phyloP scores from a whole-genome alignment of 2,888 invertebrate genomes.

The Leuctra nigra region DNA sequence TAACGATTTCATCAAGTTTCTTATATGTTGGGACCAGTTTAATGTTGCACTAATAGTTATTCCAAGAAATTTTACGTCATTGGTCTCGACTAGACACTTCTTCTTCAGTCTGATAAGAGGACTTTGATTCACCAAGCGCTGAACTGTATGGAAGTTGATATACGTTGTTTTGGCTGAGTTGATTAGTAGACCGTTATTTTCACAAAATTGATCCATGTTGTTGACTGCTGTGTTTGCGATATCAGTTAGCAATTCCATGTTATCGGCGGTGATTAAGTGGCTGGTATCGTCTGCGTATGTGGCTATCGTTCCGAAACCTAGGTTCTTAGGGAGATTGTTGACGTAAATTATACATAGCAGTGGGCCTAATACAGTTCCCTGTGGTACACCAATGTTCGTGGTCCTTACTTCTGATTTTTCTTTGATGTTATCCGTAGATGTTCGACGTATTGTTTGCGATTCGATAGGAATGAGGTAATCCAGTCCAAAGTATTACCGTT shows the following conservation, averaged over 20 bases:
- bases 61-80: no score
- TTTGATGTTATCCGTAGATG: conserved; percentile 3
- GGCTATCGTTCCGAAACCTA: not conserved
- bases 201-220: no score
- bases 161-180: no score
- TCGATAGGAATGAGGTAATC: not conserved
- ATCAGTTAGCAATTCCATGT: not conserved
- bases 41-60: no score
- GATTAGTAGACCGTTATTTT: no score
- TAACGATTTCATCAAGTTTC: no score
- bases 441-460: conserved; percentile 3
- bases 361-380: conserved; percentile 5
- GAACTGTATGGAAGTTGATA: no score
- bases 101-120: no score
- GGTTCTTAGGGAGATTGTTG: conserved; percentile 1
- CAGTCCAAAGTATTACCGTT: not conserved
- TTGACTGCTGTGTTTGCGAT: not conserved
- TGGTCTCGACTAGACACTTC: no score
- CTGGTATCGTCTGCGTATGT: conserved; percentile 5
- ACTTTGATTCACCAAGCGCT: no score
- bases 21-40: no score
- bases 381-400: conserved; percentile 2
- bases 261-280: not conserved
- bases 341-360: not conserved
- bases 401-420: not conserved